These are phyloP conservation scores for Sebastes goodei DNA, from an alignment of 2,797 vertebrate genomes.

Conservation along the genomic window DNA sequence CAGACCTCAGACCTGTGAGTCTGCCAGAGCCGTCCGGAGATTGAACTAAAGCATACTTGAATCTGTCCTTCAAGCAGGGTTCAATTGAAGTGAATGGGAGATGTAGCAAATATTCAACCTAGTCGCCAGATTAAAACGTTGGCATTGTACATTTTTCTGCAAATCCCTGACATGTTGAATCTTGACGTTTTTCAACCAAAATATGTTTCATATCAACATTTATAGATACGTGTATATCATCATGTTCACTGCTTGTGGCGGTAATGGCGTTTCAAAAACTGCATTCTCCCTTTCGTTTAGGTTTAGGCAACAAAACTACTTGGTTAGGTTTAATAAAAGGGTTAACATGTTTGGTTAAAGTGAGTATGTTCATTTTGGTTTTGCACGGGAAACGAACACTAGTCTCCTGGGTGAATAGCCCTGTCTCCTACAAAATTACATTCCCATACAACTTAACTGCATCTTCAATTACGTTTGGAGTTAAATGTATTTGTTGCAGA, in stretches of 20 bases:
- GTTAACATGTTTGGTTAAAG: not conserved
- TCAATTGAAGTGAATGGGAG: not conserved
- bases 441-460: too few species aligned
- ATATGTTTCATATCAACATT: not conserved
- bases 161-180: not conserved
- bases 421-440: accelerated
- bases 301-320: not conserved
- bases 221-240: not conserved
- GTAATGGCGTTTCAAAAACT: not conserved
- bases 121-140: accelerated
- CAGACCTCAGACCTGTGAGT: not conserved
- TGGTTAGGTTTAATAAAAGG: not conserved
- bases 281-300: not conserved
- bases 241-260: not conserved
- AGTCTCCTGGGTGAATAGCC: accelerated
- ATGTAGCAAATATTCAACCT: not conserved
- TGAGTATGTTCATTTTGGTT: not conserved
- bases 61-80: not conserved
- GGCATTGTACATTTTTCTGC: not conserved
- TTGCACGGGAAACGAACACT: accelerated
- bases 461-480: too few species aligned
- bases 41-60: not conserved
- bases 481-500: too few species aligned
- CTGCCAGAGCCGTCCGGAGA: not conserved
- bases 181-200: not conserved